These are phyloP conservation scores for Vesta saturnalis DNA, from an alignment of 2,888 invertebrate species.

Conservation along the genomic window DNA sequence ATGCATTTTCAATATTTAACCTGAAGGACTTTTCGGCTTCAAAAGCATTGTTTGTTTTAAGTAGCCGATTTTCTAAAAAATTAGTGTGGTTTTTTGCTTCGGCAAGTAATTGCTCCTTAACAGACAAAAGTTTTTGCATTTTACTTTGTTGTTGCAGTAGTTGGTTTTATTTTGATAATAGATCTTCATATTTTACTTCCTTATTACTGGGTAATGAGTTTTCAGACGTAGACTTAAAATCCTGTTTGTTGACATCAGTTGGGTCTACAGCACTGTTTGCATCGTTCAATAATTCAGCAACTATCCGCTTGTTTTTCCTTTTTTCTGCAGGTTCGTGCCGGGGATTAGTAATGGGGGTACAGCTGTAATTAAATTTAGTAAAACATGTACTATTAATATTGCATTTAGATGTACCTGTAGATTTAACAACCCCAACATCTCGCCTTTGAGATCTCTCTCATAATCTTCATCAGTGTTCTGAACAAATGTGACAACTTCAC, in stretches of 20 bases:
- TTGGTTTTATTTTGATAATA: neutral
- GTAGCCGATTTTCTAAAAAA: neutral
- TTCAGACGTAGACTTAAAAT: neutral
- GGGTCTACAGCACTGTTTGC: neutral
- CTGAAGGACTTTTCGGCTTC: neutral
- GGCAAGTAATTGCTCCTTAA: neutral
- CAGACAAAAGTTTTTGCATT: neutral
- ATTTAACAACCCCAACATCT: constrained; percentile 16
- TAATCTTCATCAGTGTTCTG: constrained; percentile 30
- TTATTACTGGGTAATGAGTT: neutral
- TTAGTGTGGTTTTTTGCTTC: neutral
- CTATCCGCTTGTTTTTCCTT: neutral
- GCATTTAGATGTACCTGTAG: neutral
- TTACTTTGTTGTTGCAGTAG: neutral
- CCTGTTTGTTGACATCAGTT: neutral
- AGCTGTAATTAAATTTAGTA: neutral
- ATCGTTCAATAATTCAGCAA: neutral
- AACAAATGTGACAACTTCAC: constrained; percentile 21
- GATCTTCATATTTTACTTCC: neutral
- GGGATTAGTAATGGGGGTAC: neutral
- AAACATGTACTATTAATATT: neutral
- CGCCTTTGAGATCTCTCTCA: constrained; percentile 21
- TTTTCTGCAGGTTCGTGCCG: neutral
- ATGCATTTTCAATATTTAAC: neutral
- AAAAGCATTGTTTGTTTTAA: neutral